Conservation (phyloP, 2,113 vertebrate genomes). For the Tympanuchus pallidicinctus region DNA sequence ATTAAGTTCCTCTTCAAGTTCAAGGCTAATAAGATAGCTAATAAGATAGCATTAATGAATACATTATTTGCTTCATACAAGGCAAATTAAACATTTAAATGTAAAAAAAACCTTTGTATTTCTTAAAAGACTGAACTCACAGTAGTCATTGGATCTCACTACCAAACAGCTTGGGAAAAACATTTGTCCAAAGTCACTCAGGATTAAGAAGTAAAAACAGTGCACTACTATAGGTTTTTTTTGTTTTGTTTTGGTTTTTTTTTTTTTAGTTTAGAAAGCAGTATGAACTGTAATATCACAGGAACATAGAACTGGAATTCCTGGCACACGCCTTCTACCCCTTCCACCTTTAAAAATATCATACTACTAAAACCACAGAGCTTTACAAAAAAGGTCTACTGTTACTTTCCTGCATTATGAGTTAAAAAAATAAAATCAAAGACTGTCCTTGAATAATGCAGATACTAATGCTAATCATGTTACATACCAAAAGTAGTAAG, state of each 20-base stretch:
- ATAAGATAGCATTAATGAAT: not conserved
- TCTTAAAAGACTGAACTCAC: not conserved
- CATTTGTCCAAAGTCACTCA: not conserved
- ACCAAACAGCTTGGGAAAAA: not conserved
- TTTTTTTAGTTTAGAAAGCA: not conserved
- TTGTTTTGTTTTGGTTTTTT: too few species aligned
- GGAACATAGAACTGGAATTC: not conserved
- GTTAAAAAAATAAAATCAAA: not conserved
- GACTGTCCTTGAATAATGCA: constrained; percentile 15
- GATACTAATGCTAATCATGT: not conserved
- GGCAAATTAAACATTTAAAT: not conserved
- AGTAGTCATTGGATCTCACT: not conserved
- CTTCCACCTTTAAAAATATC: not conserved
- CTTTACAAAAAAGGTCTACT: not conserved
- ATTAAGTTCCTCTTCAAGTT: constrained; percentile 58
- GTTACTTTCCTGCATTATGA: not conserved
- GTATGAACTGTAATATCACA: not conserved
- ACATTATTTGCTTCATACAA: not conserved
- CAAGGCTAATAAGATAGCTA: not conserved
- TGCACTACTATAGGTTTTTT: not conserved
- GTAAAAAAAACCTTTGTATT: not conserved
- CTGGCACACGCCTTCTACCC: not conserved
- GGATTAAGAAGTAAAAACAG: not conserved
- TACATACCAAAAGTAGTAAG: constrained; percentile 24
- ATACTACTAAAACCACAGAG: not conserved